Percentiles rank a stretch among this genome's conserved stretches.
phyloP scores from a whole-genome alignment of 1,140 invertebrate genomes.

The Daktulosphaira vitifoliae region DNA sequence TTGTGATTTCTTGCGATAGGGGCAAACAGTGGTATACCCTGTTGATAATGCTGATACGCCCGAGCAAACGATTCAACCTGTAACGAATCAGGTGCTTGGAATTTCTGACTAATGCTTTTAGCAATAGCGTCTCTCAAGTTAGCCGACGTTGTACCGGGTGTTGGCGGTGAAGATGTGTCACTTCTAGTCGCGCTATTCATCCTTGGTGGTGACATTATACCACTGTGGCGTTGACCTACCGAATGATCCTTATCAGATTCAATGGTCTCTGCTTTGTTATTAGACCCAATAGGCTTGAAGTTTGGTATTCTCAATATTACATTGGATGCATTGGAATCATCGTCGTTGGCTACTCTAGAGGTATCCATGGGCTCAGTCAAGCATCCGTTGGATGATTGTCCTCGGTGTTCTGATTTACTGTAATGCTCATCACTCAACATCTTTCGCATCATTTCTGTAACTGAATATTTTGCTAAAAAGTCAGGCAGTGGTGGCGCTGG shows the following conservation, averaged over 20 bases:
- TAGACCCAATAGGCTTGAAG: constrained; percentile 60
- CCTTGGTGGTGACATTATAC: not conserved
- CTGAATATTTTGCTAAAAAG: constrained; percentile 39
- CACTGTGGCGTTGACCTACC: constrained; percentile 32
- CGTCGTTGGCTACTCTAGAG: not conserved
- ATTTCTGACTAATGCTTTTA: constrained; percentile 79
- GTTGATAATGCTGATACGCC: constrained; percentile 29
- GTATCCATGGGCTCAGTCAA: constrained; percentile 7
- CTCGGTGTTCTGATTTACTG: not conserved
- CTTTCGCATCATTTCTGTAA: constrained; percentile 37
- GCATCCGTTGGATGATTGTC: constrained; percentile 34
- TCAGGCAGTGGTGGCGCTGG: constrained; percentile 36
- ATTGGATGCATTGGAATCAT: constrained; percentile 44
- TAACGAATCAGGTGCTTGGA: constrained; percentile 48
- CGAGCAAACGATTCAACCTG: constrained; percentile 34
- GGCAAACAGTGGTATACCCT: constrained; percentile 43
- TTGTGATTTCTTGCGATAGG: constrained; percentile 41
- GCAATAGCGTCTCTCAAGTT: constrained; percentile 69
- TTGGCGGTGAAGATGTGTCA: constrained; percentile 45
- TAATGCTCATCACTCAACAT: constrained; percentile 35
- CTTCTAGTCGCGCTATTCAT: constrained; percentile 37
- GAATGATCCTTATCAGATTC: constrained; percentile 30
- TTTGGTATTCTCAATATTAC: constrained; percentile 87
- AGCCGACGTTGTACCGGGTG: constrained; percentile 47
- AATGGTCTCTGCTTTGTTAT: constrained; percentile 43